Percentiles rank a stretch among this genome's conserved stretches.
These are phyloP conservation scores for Fabriciana adippe DNA, from an alignment of 2,888 invertebrate species.

Conservation along the genomic window DNA sequence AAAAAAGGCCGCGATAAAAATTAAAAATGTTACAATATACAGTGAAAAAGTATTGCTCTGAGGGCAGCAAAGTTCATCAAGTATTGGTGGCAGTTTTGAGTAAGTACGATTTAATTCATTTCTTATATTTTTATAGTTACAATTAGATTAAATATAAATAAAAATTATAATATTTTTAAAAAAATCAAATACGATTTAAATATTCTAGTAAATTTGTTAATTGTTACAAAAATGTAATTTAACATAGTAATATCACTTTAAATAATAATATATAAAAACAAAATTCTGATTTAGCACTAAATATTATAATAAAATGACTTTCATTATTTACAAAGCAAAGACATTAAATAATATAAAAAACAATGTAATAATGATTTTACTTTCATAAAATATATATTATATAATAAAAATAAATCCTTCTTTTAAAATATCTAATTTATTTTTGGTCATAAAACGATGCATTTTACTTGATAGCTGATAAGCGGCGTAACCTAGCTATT, in stretches of 20 bases:
- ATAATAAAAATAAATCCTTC: too few relatives aligned
- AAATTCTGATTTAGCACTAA: too few relatives aligned
- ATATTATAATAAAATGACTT: too few relatives aligned
- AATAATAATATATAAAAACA: too few relatives aligned
- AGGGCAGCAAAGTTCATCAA: constrained; percentile 74
- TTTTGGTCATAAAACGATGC: not conserved
- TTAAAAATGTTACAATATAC: constrained; percentile 71
- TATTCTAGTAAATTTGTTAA: too few relatives aligned
- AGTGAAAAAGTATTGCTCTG: constrained; percentile 73
- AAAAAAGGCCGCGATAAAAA: constrained; percentile 14
- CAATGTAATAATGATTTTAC: too few relatives aligned
- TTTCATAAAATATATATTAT: too few relatives aligned
- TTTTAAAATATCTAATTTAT: not conserved
- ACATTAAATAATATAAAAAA: too few relatives aligned
- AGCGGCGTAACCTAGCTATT: constrained; percentile 10
- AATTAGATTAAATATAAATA: not conserved
- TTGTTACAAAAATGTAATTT: too few relatives aligned
- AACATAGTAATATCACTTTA: too few relatives aligned
- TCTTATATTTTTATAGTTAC: constrained; percentile 1
- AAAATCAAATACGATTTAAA: too few relatives aligned
- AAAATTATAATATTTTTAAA: not conserved
- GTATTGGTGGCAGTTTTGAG: constrained; percentile 63
- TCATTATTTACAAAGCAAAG: too few relatives aligned
- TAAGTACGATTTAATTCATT: constrained; percentile 51
- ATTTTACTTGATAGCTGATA: constrained; percentile 5